A percentile compares a stretch with the other conserved stretches of the same genome.
These are phyloP conservation scores for Hydraecia micacea DNA, from an alignment of 2,888 invertebrate species.

Conservation along the genomic window DNA sequence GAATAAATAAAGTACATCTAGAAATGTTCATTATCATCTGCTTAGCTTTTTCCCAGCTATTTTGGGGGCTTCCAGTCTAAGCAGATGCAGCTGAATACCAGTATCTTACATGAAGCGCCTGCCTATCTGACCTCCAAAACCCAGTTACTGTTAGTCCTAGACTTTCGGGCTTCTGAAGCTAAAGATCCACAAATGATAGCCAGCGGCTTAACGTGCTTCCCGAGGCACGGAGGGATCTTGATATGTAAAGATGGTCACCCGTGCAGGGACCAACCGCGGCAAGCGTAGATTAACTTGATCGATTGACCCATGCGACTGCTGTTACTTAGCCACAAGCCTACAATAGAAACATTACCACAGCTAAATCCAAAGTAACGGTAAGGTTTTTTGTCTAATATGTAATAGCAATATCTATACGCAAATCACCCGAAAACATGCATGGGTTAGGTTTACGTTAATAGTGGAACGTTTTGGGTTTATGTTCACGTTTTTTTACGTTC, in stretches of 20 bases:
- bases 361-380: neutral
- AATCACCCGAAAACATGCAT: too few species aligned
- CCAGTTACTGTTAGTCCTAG: neutral
- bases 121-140: neutral
- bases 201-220: neutral
- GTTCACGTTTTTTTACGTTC: neutral
- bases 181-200: neutral
- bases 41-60: neutral
- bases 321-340: neutral
- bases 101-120: neutral
- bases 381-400: neutral
- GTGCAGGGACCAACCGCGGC: neutral
- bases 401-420: neutral
- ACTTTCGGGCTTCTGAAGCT: neutral
- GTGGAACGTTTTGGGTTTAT: neutral
- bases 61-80: neutral
- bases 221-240: neutral
- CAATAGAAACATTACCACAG: neutral
- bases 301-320: neutral
- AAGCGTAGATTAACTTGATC: neutral
- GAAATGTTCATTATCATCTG: neutral
- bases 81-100: neutral
- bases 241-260: neutral
- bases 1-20: too few species aligned
- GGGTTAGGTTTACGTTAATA: neutral